Evolutionary conservation across 2,888 invertebrate genomes (phyloP), one percentile per base, ranked within the genome.

Genomic region (Vandiemenella viatica): DNA sequence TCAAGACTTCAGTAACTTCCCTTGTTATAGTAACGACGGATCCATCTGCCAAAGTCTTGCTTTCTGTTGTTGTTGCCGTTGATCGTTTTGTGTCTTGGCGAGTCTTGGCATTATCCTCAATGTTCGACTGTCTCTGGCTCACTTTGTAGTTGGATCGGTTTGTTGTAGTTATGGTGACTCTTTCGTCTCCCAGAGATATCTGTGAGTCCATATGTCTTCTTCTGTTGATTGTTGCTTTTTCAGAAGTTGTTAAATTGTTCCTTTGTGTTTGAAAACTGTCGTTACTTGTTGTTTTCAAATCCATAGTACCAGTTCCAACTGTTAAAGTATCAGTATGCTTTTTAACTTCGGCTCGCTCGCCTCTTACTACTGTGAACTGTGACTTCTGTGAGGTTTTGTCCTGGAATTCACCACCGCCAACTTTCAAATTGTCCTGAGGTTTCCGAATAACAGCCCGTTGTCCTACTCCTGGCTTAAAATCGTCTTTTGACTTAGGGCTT

Each of bases 131-230:
- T 43, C 64, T 50, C 47, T 16, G 52, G 50, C 22, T 45, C 47
- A 21, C 10, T 5, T 42, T 42, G 58, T 73, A 77, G 58, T 75
- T 77, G 50, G 43, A 43, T 37, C 59, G 40, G 56, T 51, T 53
- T 15, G 56, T 58, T 5, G 75, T 75, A 56, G 69, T 71, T 63
- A 73, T 70, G 10, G 65, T 63, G 1, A 68, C 60, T 1, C 61
- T 68, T 53, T 79, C 78, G 56, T 70, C 72, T 1, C 80, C 79
- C 17, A 80, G 61, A 7, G 67, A 70, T 48, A 82, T 74, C 50
- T 78, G 78, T 0, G 83, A 82, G 64, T 81, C 79, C 64, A 77
- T 75, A 58, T 81, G 75, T 15, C 70, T 73, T 55, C 75, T 67
- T 48, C 71, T 75, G 51, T 75, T 75, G 16, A 72, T 67, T 6